A percentile compares a stretch with the other conserved stretches of the same genome.
Conservation (phyloP, 2,113 vertebrate species). For the Ptilorrhoa leucosticta region DNA sequence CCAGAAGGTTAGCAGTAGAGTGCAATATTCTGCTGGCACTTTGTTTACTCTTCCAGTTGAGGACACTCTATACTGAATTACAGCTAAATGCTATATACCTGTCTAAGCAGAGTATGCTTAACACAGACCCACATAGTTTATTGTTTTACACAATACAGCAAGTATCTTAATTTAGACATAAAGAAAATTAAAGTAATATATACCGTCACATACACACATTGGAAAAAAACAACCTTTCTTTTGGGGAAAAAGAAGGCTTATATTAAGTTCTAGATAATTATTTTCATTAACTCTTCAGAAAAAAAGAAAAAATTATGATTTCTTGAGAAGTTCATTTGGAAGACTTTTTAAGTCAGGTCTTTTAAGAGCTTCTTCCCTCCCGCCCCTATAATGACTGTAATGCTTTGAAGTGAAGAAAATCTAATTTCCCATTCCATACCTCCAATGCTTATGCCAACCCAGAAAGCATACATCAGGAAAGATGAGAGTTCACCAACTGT, state of each 20-base stretch:
- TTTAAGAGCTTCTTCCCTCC: not conserved
- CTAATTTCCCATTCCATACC: constrained; percentile 70
- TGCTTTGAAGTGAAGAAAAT: not conserved
- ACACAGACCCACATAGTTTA: not conserved
- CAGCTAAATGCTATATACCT: not conserved
- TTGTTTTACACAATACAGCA: not conserved
- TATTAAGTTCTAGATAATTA: not conserved
- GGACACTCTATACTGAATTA: not conserved
- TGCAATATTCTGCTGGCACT: not conserved
- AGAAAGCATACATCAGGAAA: constrained; percentile 97
- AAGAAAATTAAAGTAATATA: not conserved
- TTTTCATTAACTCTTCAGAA: not conserved
- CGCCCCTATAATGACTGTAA: not conserved
- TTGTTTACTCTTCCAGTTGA: not conserved
- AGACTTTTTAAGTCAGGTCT: not conserved
- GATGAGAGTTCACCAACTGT: constrained; percentile 94
- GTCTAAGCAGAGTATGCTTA: not conserved
- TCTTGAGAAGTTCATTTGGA: not conserved
- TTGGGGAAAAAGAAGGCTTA: not conserved
- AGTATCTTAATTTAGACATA: not conserved
- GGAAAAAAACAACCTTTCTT: not conserved
- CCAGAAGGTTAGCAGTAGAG: not conserved
- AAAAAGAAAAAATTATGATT: not conserved
- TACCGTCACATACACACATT: not conserved
- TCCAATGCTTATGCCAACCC: constrained; percentile 95